Conservation (phyloP, 30 jellyfish, hydroid and myxozoan genomes). For the Pelagia noctiluca region DNA sequence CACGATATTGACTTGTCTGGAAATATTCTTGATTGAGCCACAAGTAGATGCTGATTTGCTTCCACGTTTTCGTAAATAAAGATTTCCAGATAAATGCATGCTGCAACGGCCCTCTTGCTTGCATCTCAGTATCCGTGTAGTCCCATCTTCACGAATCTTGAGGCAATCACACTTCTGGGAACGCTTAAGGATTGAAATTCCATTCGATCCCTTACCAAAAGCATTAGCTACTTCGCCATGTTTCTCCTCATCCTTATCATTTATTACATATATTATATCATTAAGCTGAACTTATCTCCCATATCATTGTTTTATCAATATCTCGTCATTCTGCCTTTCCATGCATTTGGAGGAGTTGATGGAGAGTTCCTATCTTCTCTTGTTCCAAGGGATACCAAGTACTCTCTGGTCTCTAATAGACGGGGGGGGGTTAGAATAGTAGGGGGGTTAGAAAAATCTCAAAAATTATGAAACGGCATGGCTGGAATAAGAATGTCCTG, state of each 20-base stretch:
- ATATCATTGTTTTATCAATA: constrained; percentile 31
- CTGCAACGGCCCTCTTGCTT: constrained; percentile 38
- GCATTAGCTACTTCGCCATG: constrained; percentile 20
- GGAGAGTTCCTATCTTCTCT: constrained; percentile 30
- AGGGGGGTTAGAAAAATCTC: no score
- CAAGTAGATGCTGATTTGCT: constrained; percentile 23
- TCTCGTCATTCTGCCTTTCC: constrained; percentile 30
- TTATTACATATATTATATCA: no score
- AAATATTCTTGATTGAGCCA: constrained; percentile 26
- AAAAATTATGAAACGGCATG: no score
- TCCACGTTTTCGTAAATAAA: constrained; percentile 23
- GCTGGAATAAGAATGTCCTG: no score
- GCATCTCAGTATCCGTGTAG: constrained; percentile 37
- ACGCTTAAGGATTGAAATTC: constrained; percentile 30
- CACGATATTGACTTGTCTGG: constrained; percentile 31
- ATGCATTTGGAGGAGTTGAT: constrained; percentile 38
- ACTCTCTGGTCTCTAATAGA: no score
- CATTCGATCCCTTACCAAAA: constrained; percentile 10
- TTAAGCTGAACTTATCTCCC: no score
- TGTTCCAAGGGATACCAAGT: constrained; percentile 61
- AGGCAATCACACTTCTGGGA: constrained; percentile 23
- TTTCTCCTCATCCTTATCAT: constrained; percentile 33
- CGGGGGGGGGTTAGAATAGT: no score
- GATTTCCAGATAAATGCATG: constrained; percentile 27
- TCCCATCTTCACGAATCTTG: constrained; percentile 19